Evolutionary conservation across 2,888 invertebrate species (phyloP).

Genomic region (Tromatobia lineatoria): DNA sequence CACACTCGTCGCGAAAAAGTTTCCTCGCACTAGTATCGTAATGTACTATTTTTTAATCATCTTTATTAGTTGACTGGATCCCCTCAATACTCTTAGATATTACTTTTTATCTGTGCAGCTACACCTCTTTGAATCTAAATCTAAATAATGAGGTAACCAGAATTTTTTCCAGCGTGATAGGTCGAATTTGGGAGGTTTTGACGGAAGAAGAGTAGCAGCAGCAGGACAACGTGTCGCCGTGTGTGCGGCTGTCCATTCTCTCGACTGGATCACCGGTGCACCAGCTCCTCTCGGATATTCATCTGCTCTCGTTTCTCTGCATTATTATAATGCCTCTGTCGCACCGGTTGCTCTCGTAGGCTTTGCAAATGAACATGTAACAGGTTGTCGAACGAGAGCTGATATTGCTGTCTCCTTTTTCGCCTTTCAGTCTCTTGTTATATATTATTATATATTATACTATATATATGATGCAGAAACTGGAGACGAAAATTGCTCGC

Average conservation of each 20-base stretch:
- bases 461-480: neutral
- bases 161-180: neutral
- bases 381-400: slow-evolving; percentile 6
- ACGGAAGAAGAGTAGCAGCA: neutral
- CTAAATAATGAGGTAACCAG: too few relatives aligned
- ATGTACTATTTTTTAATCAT: too few relatives aligned
- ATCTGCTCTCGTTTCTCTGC: neutral
- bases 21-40: too few relatives aligned
- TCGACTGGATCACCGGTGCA: neutral
- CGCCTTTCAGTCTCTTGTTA: neutral
- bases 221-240: neutral
- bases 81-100: too few relatives aligned
- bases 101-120: too few relatives aligned
- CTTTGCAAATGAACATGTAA: slow-evolving; percentile 2
- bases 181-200: neutral
- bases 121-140: too few relatives aligned
- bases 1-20: too few relatives aligned
- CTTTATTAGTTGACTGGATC: too few relatives aligned
- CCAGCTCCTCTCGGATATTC: slow-evolving; percentile 9
- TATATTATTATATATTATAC: neutral
- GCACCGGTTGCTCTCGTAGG: neutral
- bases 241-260: neutral
- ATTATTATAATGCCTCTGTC: neutral
- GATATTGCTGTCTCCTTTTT: neutral
- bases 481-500: neutral